A percentile compares a stretch with the other conserved stretches of the same genome.
These are phyloP conservation scores for Engystomops pustulosus DNA, from an alignment of 2,113 vertebrate genomes.

Conservation along the genomic window DNA sequence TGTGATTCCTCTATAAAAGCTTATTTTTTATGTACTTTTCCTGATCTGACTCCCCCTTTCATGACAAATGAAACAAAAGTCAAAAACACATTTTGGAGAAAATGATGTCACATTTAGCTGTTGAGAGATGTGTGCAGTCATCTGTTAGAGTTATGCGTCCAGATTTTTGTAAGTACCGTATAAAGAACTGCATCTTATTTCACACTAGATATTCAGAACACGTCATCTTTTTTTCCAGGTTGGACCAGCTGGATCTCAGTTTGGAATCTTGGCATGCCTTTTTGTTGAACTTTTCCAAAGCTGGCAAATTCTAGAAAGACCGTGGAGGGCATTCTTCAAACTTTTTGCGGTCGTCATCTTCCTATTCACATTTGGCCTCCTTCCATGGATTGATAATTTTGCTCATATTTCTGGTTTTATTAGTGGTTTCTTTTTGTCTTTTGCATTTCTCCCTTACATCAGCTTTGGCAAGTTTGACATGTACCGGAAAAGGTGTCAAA, in stretches of 20 bases:
- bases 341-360: conserved; percentile 94
- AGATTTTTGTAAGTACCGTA: too few species aligned
- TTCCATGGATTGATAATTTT: conserved; percentile 99
- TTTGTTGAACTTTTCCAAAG: conserved; percentile 99
- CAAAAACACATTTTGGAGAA: too few species aligned
- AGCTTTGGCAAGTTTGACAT: conserved; percentile 96
- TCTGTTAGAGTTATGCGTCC: neutral
- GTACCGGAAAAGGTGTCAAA: conserved; percentile 97
- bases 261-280: conserved; percentile 96
- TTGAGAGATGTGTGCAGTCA: neutral
- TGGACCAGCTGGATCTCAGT: conserved; percentile 96
- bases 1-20: too few species aligned
- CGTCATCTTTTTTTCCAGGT: conserved; percentile 76
- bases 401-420: conserved; percentile 95
- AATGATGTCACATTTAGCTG: neutral
- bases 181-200: too few species aligned
- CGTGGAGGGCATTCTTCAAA: conserved; percentile 95
- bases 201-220: too few species aligned
- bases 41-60: too few species aligned
- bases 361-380: conserved; percentile 94
- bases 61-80: too few species aligned
- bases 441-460: conserved; percentile 97
- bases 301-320: conserved; percentile 97
- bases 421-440: conserved; percentile 96
- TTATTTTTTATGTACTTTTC: too few species aligned